phyloP scores from a whole-genome alignment of 1,140 invertebrate species.

The Triops longicaudatus region DNA sequence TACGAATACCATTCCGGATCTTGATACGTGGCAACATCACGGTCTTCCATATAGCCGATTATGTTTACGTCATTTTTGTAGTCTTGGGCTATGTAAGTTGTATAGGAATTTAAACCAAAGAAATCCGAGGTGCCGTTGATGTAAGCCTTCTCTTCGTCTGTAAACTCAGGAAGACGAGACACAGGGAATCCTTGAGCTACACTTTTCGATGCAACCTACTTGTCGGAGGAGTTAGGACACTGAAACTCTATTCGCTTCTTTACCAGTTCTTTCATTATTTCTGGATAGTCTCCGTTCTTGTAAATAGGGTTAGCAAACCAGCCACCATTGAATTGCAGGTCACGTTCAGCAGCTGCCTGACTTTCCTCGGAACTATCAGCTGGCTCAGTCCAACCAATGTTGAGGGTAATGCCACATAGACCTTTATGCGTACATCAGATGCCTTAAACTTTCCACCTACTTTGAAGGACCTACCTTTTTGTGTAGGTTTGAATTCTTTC shows the following conservation, averaged over 20 bases:
- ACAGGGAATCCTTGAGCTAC: slow-evolving; percentile 18
- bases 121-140: slow-evolving; percentile 37
- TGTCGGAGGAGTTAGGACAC: not conserved
- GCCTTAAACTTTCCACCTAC: no score
- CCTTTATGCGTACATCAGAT: not conserved
- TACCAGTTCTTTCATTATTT: slow-evolving; percentile 40
- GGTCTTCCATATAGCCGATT: slow-evolving; percentile 19
- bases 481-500: slow-evolving; percentile 30
- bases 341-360: slow-evolving; percentile 41
- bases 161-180: slow-evolving; percentile 27
- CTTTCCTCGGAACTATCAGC: slow-evolving; percentile 32
- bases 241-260: not conserved
- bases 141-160: slow-evolving; percentile 20
- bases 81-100: slow-evolving; percentile 30
- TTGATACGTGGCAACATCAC: slow-evolving; percentile 13
- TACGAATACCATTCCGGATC: slow-evolving; percentile 29
- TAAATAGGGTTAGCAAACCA: slow-evolving; percentile 57
- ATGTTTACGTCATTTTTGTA: slow-evolving; percentile 5
- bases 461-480: slow-evolving; percentile 29
- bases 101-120: slow-evolving; percentile 42
- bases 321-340: slow-evolving; percentile 41
- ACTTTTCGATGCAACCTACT: slow-evolving; percentile 22
- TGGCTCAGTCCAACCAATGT: slow-evolving; percentile 27
- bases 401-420: slow-evolving; percentile 21
- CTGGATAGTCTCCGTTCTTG: slow-evolving; percentile 51